Conservation (phyloP, 2,888 invertebrate genomes). For the Parapristionchus giblindavisi region DNA sequence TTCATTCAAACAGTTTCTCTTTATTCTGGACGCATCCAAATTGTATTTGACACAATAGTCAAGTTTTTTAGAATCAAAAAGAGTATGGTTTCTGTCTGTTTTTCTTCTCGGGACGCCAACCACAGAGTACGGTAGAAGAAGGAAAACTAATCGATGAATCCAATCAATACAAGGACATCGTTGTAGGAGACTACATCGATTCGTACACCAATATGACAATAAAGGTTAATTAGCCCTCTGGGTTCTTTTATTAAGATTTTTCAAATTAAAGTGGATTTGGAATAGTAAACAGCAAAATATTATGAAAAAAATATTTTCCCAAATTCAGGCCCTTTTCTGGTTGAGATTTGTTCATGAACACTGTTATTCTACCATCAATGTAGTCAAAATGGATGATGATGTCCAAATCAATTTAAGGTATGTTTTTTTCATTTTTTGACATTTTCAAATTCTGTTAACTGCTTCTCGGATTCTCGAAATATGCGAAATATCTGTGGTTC, state of each 20-base stretch:
- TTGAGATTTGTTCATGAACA: constrained; percentile 7
- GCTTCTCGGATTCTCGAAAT: not conserved
- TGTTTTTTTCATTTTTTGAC: not conserved
- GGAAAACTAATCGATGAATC: constrained; percentile 29
- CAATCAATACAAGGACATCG: not conserved
- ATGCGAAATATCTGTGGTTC: not conserved
- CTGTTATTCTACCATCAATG: not conserved
- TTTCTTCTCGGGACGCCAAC: constrained; percentile 32
- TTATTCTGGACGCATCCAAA: not conserved
- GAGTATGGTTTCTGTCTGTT: constrained; percentile 20
- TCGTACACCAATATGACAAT: constrained; percentile 26
- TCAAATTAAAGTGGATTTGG: too few species aligned
- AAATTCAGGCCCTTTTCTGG: constrained; percentile 31
- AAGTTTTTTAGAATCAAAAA: constrained; percentile 13
- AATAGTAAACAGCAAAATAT: too few species aligned
- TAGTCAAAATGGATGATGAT: constrained; percentile 24
- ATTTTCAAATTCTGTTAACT: not conserved
- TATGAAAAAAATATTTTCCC: too few species aligned
- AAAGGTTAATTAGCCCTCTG: too few species aligned
- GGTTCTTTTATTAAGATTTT: too few species aligned
- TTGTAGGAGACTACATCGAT: constrained; percentile 29
- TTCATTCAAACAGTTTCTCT: too few species aligned
- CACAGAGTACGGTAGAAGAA: constrained; percentile 4
- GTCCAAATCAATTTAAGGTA: constrained; percentile 21
- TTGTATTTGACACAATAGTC: not conserved